Base-by-base conservation (phyloP, 2,888 invertebrate genomes). In the Sinotaia quadrata region DNA sequence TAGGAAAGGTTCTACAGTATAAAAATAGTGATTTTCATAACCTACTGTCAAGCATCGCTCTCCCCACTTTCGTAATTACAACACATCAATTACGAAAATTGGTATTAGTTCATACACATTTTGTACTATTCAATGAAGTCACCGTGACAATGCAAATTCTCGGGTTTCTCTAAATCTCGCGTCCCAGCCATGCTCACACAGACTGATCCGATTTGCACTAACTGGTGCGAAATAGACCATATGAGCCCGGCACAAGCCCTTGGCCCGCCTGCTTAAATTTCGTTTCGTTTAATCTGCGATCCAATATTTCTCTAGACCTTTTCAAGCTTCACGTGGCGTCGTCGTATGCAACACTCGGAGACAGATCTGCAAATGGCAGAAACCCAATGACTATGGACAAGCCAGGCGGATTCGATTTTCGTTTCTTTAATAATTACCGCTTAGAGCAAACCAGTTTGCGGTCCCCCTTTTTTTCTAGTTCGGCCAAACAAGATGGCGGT, bases 391-490 rank as follows among this genome's bases (percentile, higher is more conserved):
- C 62, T 5, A 18, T 12, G 54, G 27, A 54, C 54, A 5, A 54
- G 8, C 54, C 24, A 21, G 54, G 27, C 54, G 27, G 27, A 4
- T 54, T 54, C 62, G 36, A 34, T 54, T 41, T 63, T 56, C 33
- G 54, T 31, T 56, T 63, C 56, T 54, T n/a, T 52, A 54, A 27
- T 63, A 63, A 63, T 63, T 63, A 56, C 63, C 44, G 37, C 63
- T 63, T n/a, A 15, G 31, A 29, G 37, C 37, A 63, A 63, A 63
- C 56, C 29, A 36, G 63, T 63, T 37, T 63, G 29, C 33, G 63
- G 54, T 41, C 21, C 54, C 56, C 56, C 41, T 27, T 29, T 7
- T 8, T 12, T 8, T 41, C 10, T 8, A 18, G 41, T 8, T 8
- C 24, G 3, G 36, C 41, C n/a, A 21, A 63, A 63, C 63, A 56